Evolutionary conservation across 35 echinoderm and acorn worm genomes (phyloP).

Genomic region (Apostichopus japonicus): DNA sequence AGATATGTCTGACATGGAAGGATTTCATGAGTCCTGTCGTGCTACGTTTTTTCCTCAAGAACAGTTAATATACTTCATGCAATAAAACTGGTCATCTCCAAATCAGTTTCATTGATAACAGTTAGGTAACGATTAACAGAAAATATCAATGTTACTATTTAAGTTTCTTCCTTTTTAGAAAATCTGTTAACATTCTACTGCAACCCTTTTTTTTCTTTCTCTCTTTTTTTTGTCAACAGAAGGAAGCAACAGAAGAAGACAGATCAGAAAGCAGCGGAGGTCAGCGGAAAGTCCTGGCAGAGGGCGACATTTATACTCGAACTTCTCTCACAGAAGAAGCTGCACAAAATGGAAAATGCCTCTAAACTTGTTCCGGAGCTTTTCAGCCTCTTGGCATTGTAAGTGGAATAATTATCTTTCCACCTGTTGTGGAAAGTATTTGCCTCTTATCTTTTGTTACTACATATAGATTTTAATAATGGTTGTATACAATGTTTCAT

Average conservation of each 20-base stretch:
- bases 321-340: slow-evolving; percentile 85
- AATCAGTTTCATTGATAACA: neutral
- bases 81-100: neutral
- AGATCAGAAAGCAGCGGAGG: slow-evolving; percentile 26
- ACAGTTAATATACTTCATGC: neutral
- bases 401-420: neutral
- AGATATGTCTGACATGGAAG: no score
- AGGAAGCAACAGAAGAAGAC: slow-evolving; percentile 46
- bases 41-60: no score
- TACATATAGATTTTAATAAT: no score
- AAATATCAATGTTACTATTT: no score
- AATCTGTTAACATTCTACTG: no score
- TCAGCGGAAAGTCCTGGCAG: slow-evolving; percentile 63
- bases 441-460: no score
- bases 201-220: no score
- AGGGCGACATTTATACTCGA: slow-evolving; percentile 83
- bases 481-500: no score
- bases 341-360: slow-evolving; percentile 66
- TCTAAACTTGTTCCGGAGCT: slow-evolving; percentile 66
- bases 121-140: no score
- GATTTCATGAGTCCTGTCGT: no score
- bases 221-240: neutral
- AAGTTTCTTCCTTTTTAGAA: no score
- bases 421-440: no score
- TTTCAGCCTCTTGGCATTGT: slow-evolving; percentile 77